phyloP scores from a whole-genome alignment of 1,140 invertebrate genomes.

The Cotesia chilonis region DNA sequence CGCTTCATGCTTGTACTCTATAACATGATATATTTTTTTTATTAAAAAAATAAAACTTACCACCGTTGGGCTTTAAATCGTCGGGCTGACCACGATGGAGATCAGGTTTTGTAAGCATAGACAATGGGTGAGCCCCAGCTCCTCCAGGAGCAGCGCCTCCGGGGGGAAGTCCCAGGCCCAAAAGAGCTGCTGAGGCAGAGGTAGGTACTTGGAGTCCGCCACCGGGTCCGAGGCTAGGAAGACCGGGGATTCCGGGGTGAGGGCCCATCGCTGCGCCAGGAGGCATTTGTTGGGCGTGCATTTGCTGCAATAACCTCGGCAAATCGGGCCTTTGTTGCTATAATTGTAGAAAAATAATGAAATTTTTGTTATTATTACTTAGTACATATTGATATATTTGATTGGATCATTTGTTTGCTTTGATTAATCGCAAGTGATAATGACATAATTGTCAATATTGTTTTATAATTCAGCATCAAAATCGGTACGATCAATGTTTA shows the following conservation, averaged over 20 bases:
- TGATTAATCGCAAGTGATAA: neutral
- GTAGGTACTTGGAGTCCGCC: constrained; percentile 62
- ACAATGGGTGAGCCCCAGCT: constrained; percentile 74
- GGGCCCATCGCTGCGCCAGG: constrained; percentile 75
- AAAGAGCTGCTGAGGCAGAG: constrained; percentile 62
- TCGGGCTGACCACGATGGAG: constrained; percentile 71
- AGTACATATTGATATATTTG: neutral
- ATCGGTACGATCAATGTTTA: constrained; percentile 3
- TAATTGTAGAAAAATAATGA: constrained; percentile 55
- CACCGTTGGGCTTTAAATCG: constrained; percentile 74
- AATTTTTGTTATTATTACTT: neutral
- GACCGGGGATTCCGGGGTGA: constrained; percentile 65
- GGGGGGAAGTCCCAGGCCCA: constrained; percentile 66
- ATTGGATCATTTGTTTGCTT: neutral
- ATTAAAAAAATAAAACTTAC: constrained; percentile 60
- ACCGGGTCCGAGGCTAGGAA: constrained; percentile 60
- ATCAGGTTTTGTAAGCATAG: constrained; percentile 77
- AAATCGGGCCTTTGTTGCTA: constrained; percentile 83
- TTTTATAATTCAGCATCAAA: constrained; percentile 4
- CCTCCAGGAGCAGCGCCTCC: constrained; percentile 66
- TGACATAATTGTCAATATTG: neutral
- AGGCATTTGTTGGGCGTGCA: constrained; percentile 89
- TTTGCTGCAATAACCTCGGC: constrained; percentile 83
- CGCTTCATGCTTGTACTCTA: neutral
- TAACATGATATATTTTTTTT: neutral